Conservation (phyloP, 2,797 vertebrate genomes). For the Oceanodroma leucorhoa region DNA sequence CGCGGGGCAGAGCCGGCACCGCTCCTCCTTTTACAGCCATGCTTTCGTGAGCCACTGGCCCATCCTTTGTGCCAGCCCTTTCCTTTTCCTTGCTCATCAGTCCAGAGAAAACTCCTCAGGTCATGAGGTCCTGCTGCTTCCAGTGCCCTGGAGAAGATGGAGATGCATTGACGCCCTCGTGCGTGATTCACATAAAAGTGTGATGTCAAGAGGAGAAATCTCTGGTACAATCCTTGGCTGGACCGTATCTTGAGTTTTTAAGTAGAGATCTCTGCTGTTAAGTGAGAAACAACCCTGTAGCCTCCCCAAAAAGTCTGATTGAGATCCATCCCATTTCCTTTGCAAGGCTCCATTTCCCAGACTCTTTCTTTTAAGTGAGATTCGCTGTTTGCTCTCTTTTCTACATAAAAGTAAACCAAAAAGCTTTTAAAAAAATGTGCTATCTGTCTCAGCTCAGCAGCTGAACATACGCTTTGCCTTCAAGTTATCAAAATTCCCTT, state of each 20-base stretch:
- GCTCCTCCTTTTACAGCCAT: not conserved
- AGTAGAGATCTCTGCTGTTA: not conserved
- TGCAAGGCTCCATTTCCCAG: not conserved
- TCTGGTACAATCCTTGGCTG: not conserved
- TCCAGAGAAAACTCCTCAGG: not conserved
- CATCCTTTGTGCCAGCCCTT: not conserved
- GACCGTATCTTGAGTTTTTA: not conserved
- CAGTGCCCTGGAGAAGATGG: not conserved
- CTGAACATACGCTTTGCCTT: not conserved
- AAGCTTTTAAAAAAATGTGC: not conserved
- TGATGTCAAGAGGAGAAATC: not conserved
- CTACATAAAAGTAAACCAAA: not conserved
- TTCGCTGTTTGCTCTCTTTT: not conserved
- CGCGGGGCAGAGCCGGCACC: not conserved
- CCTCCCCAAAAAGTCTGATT: not conserved
- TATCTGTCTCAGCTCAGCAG: not conserved
- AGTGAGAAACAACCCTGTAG: not conserved
- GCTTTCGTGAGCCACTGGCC: not conserved
- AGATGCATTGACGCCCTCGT: not conserved
- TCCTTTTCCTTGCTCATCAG: not conserved
- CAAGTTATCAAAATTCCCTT: not conserved
- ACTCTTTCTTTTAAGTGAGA: not conserved
- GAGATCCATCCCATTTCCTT: not conserved
- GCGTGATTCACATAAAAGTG: not conserved
- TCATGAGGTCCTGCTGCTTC: not conserved